phyloP scores from a whole-genome alignment of 2,113 vertebrate species.

The Marmota monax region DNA sequence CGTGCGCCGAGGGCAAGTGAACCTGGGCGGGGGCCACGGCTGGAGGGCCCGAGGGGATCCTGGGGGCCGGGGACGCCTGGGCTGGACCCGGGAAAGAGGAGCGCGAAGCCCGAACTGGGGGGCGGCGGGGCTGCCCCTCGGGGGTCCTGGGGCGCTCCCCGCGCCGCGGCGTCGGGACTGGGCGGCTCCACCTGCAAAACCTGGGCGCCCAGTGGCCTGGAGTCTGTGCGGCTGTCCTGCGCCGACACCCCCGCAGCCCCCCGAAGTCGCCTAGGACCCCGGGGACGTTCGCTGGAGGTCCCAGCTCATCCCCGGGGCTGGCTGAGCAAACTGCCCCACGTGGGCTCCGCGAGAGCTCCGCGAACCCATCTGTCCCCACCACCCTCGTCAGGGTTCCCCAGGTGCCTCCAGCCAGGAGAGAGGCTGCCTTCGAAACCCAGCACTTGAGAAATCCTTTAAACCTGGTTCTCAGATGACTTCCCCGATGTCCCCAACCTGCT shows the following conservation, averaged over 20 bases:
- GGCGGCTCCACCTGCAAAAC: too few species aligned
- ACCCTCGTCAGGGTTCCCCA: background rate
- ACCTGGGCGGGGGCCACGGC: background rate
- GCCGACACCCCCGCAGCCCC: background rate
- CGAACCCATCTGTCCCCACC: too few species aligned
- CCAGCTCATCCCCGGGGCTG: too few species aligned
- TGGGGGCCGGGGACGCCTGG: background rate
- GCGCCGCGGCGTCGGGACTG: too few species aligned
- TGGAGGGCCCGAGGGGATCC: background rate
- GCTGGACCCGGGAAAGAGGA: too few species aligned
- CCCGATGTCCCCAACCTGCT: too few species aligned
- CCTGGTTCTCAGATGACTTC: too few species aligned
- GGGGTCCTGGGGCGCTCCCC: accelerated
- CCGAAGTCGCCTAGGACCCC: too few species aligned
- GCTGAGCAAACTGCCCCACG: background rate
- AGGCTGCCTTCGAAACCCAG: background rate
- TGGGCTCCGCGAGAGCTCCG: background rate
- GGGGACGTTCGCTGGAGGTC: background rate
- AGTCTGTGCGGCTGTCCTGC: too few species aligned
- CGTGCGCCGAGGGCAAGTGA: background rate
- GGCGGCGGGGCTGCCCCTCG: background rate
- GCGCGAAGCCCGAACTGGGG: too few species aligned
- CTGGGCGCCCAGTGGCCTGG: background rate
- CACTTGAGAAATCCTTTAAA: too few species aligned
- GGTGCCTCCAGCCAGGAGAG: background rate